Evolutionary conservation across 2,888 invertebrate genomes (phyloP).

Genomic region (Baccha elongata): DNA sequence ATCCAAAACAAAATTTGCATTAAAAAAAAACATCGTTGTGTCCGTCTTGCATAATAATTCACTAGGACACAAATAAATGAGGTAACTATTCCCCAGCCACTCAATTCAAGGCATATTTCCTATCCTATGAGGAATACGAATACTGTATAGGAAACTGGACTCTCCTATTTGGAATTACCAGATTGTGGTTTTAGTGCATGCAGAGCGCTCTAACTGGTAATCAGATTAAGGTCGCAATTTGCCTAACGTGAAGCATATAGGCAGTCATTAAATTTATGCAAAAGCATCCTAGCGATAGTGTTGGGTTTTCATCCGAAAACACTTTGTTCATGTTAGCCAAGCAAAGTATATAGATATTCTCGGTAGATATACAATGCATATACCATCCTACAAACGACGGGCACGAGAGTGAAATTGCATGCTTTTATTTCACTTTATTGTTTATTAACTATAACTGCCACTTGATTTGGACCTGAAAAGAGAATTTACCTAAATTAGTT

Average conservation of each 20-base stretch:
- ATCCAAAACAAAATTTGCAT: no score
- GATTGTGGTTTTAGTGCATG: conserved; percentile 42
- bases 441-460: neutral
- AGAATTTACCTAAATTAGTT: neutral
- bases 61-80: no score
- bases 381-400: neutral
- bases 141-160: neutral
- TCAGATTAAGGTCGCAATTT: conserved; percentile 71
- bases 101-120: neutral
- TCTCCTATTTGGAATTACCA: conserved; percentile 1
- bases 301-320: neutral
- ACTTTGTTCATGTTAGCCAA: neutral
- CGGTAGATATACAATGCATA: neutral
- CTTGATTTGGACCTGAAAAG: neutral
- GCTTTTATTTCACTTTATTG: neutral
- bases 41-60: conserved; percentile 62
- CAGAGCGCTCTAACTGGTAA: conserved; percentile 61
- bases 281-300: conserved; percentile 42
- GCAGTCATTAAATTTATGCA: conserved; percentile 62
- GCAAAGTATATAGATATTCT: no score
- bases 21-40: no score
- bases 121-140: no score
- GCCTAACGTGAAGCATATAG: conserved; percentile 54
- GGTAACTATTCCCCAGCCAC: conserved; percentile 44
- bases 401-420: neutral